Conservation (phyloP, 2,113 vertebrate species). For the Caracal caracal region DNA sequence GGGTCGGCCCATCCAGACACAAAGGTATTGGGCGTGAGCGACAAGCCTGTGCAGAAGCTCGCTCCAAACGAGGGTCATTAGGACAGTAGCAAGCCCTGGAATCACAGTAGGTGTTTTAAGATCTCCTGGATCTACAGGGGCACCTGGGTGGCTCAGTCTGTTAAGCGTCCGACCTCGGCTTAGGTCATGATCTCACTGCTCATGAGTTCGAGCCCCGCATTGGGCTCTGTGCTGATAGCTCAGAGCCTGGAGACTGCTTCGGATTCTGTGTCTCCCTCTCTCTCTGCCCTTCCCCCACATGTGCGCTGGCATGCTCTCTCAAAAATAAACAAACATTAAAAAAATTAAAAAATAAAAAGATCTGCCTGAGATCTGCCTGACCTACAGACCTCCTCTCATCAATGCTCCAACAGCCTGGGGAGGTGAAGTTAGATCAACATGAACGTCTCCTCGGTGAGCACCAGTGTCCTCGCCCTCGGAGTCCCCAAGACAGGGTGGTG, state of each 20-base stretch:
- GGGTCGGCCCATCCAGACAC: not conserved
- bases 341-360: too few species aligned
- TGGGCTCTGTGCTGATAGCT: too few species aligned
- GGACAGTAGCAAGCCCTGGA: not conserved
- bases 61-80: rapidly evolving
- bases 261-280: too few species aligned
- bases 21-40: not conserved
- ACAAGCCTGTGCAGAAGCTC: not conserved
- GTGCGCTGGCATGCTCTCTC: too few species aligned
- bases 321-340: too few species aligned
- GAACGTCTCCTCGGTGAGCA: not conserved
- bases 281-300: too few species aligned
- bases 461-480: not conserved
- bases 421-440: not conserved
- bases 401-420: rapidly evolving
- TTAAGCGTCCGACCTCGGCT: too few species aligned
- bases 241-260: too few species aligned
- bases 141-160: too few species aligned
- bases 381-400: not conserved
- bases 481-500: rapidly evolving
- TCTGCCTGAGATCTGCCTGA: not conserved
- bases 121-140: not conserved
- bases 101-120: too few species aligned
- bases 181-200: too few species aligned
- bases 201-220: too few species aligned